Percentiles rank a stretch among this genome's conserved stretches.
Evolutionary conservation across 2,888 invertebrate species (phyloP).

Genomic region (Colostygia pectinataria): DNA sequence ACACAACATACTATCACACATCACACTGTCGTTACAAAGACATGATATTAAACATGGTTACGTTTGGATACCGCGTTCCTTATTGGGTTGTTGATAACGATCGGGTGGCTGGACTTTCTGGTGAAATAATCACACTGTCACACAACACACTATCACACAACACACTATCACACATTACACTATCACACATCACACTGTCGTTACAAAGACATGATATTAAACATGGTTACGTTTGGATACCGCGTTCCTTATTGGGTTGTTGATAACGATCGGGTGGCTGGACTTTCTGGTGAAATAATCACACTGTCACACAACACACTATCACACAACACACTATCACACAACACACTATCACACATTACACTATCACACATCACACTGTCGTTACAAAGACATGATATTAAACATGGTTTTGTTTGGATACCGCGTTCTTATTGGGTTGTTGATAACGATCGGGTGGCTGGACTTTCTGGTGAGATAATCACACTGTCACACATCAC

Average conservation of each 20-base stretch:
- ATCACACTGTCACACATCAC: too few relatives aligned
- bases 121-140: constrained; percentile 71
- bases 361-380: too few relatives aligned
- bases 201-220: constrained; percentile 82
- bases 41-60: constrained; percentile 85
- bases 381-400: constrained; percentile 82
- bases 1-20: too few relatives aligned
- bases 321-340: too few relatives aligned
- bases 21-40: constrained; percentile 84
- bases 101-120: constrained; percentile 86
- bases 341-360: too few relatives aligned
- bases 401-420: constrained; percentile 87
- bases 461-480: constrained; percentile 85
- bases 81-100: constrained; percentile 89
- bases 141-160: too few relatives aligned
- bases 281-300: constrained; percentile 83
- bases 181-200: too few relatives aligned
- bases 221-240: constrained; percentile 87
- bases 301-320: too few relatives aligned
- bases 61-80: constrained; percentile 87
- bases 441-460: constrained; percentile 88
- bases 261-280: constrained; percentile 88
- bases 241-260: constrained; percentile 88
- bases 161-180: too few relatives aligned
- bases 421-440: constrained; percentile 87